A percentile compares a stretch with the other conserved stretches of the same genome.
Conservation (phyloP, 2,888 invertebrate species). For the Ashinkailepas kermadecensis region DNA sequence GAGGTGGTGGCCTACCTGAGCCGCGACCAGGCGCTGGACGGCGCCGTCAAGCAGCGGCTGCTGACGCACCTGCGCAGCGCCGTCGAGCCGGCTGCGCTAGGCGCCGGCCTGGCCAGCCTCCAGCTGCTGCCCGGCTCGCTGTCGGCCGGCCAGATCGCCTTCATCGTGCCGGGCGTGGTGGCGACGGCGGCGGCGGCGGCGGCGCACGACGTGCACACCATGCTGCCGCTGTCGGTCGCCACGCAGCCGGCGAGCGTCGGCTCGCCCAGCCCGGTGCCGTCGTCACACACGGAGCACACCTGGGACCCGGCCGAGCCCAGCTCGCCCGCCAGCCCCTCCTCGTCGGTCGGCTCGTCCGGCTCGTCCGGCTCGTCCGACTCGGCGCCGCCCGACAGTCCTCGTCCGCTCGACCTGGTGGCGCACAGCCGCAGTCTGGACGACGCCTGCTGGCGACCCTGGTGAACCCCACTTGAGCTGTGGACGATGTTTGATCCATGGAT, state of each 20-base stretch:
- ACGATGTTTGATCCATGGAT: too few species aligned
- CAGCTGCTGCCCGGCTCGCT: background rate
- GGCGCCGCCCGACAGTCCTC: background rate
- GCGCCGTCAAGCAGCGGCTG: background rate
- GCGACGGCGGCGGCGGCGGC: background rate
- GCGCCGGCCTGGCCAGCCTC: background rate
- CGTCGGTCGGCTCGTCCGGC: background rate
- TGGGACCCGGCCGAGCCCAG: background rate
- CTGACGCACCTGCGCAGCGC: background rate
- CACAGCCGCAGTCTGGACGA: background rate
- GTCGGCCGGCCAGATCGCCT: background rate
- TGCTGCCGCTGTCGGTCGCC: background rate
- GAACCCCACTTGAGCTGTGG: background rate
- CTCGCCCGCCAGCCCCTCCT: background rate
- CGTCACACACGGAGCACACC: background rate
- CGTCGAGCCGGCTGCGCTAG: background rate
- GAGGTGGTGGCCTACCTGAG: background rate
- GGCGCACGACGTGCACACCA: background rate
- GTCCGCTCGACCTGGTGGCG: slow-evolving; percentile 17
- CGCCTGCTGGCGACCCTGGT: slow-evolving; percentile 16
- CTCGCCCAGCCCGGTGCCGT: background rate
- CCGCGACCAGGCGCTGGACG: background rate
- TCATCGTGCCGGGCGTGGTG: background rate
- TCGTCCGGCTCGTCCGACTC: background rate
- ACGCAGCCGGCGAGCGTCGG: background rate